A percentile compares a stretch with the other conserved stretches of the same genome.
Evolutionary conservation across 2,888 invertebrate species (phyloP).

Genomic region (Chrysolina oricalcia): DNA sequence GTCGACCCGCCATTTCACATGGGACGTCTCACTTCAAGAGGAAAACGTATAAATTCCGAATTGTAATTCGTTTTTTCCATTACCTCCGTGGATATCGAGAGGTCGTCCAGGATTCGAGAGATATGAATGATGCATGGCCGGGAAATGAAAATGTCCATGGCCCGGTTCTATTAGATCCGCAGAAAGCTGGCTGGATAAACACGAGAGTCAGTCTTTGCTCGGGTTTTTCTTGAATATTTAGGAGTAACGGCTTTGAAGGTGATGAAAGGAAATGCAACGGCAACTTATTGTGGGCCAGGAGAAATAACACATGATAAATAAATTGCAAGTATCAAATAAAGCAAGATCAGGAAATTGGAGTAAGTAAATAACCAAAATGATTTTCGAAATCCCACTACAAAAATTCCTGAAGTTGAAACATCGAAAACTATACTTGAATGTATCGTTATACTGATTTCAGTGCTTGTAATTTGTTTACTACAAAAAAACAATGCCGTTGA

Average conservation of each 20-base stretch:
- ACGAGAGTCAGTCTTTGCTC: not conserved
- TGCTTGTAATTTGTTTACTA: no score
- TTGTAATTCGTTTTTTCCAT: conserved; percentile 13
- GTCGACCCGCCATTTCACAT: not conserved
- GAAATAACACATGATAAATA: no score
- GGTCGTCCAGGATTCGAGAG: not conserved
- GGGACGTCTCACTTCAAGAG: conserved; percentile 14
- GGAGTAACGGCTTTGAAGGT: no score
- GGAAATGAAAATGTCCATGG: not conserved
- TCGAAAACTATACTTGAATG: no score
- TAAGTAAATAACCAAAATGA: no score
- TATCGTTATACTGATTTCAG: no score
- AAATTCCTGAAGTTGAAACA: no score
- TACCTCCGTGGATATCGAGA: not conserved
- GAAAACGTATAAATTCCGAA: conserved; percentile 17
- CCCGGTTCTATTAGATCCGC: not conserved
- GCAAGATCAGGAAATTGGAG: not conserved
- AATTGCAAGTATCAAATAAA: not conserved
- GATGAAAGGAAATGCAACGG: no score
- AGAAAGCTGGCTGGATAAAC: not conserved
- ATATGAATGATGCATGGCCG: conserved; percentile 8
- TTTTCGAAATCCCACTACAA: no score
- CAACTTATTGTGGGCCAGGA: no score
- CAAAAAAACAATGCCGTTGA: no score
- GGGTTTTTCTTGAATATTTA: no score